Base-by-base conservation (phyloP, 2,888 invertebrate species). In the Melinaea marsaeus region DNA sequence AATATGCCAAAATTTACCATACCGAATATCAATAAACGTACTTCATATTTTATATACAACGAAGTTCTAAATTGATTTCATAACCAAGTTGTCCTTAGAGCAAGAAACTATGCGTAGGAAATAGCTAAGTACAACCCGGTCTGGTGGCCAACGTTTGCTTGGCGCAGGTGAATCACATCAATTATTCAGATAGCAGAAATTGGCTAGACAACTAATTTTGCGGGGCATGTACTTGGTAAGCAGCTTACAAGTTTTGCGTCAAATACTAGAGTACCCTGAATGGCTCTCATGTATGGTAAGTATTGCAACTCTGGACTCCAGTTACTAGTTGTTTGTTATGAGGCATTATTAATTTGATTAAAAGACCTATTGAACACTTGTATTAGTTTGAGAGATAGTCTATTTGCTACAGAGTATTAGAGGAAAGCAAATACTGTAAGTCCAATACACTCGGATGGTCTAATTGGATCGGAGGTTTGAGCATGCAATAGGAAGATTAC, bases 131-230 rank as follows among this genome's bases (percentile, higher is more conserved):
- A 51, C 51, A 51, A 51, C 32, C 51, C 32, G 32, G 32, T 7
- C 84, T 79, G 79, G 82, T 83, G 75, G 85, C 88, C 86, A 88
- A 89, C 84, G 83, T 88, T 88, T 87, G 86, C 80, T 71, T 75
- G 79, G 82, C 83, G 83, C 83, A 82, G 81, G 79, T 78, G 83
- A 78, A 77, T 79, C 77, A 78, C 81, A 83, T 86, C 85, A 87
- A 59, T 58, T 58, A 58, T 46, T 58, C 47, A 58, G 47, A 34
- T 58, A 58, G 34, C 77, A 79, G 79, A 78, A 74, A 73, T 79
- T 79, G 82, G 78, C 78, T 79, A 79, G 79, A 79, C 76, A 78
- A 80, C 85, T 84, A 86, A 88, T 86, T 86, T 85, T 77, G 79
- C 73, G 84, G 76, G 75, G 78, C 76, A 75, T 75, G 75, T 75